Percentiles rank a stretch among this genome's conserved stretches.
Evolutionary conservation across 1,140 invertebrate species (phyloP).

Genomic region (Physella acuta): DNA sequence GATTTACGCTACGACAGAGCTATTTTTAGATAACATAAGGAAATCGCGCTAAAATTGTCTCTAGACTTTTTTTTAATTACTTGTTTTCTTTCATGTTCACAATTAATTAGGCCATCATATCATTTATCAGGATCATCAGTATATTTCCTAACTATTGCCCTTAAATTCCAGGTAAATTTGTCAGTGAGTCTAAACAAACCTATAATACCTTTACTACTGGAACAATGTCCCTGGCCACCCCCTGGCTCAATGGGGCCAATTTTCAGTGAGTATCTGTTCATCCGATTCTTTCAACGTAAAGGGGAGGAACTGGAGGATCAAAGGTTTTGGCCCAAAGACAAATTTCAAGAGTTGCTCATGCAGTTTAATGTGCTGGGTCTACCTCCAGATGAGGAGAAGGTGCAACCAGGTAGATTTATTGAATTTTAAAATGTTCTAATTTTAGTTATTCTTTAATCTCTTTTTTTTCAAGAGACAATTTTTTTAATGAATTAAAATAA

Average conservation of each 20-base stretch:
- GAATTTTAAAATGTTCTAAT: too few species aligned
- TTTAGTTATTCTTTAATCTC: too few species aligned
- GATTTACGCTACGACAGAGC: too few species aligned
- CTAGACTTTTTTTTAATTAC: too few species aligned
- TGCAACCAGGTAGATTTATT: constrained; percentile 34
- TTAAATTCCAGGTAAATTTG: constrained; percentile 52
- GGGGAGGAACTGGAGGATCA: constrained; percentile 34
- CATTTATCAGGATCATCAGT: too few species aligned
- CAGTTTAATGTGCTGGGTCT: constrained; percentile 42
- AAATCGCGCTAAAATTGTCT: too few species aligned
- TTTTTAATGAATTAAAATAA: too few species aligned
- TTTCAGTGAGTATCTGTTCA: constrained; percentile 55
- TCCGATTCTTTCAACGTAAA: constrained; percentile 44
- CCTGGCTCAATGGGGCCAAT: constrained; percentile 55
- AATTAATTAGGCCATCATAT: too few species aligned
- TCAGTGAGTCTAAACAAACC: constrained; percentile 48
- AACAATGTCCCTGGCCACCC: constrained; percentile 53
- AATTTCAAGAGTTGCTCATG: constrained; percentile 54
- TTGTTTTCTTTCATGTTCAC: too few species aligned
- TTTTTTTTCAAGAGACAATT: too few species aligned
- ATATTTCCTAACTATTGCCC: too few species aligned
- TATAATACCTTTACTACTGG: constrained; percentile 54
- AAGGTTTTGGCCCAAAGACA: constrained; percentile 46
- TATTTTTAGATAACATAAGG: too few species aligned
- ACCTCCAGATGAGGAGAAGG: constrained; percentile 35